Base-by-base conservation (phyloP, 2,113 vertebrate genomes). In the Hoplias malabaricus region DNA sequence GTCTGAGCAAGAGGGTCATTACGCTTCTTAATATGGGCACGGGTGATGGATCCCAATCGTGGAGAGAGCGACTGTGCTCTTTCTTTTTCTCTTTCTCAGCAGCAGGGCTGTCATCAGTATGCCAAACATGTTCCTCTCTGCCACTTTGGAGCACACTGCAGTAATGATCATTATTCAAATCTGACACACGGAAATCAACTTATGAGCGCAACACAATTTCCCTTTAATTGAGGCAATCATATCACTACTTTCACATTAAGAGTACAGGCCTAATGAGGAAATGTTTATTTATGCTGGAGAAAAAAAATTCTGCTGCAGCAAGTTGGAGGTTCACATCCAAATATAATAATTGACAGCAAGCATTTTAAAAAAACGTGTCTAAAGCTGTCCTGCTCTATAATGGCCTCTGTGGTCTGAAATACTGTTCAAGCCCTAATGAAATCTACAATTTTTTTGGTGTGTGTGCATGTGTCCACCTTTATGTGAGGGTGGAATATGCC, bases 141-240 rank as follows among this genome's bases (percentile, higher is more conserved):
- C 68, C 82, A 79, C 72, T 75, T 50, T 83, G 43, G 79, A 73
- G 56, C 56, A 43, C 77, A 81, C 83, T 40, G 78, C 81, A 78
- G 80, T 69, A 69, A 83, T 86, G 80, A 84, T 66, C 78, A 77
- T 88, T 79, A 84, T 82, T 88, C 86, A 86, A 78, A 84, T 84
- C 67, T 86, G 88, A 87, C 84, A 86, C 34, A 34, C 68, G 83
- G 75, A 88, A 87, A 87, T 87, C 85, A 79, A 75, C 75, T 71
- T 75, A 80, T 81, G 29, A 65, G 67, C 7, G 0, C 59, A 19
- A 84, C 79, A 81, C 81, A 66, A 75, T 74, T 63, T 83, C 77
- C 73, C 40, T 75, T 84, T 89, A 86, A 89, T 85, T 83, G 82
- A 88, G 72, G 69, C 71, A 86, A 83, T 88, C 76, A 79, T 77